These are phyloP conservation scores for Phymastichus coffea DNA, from an alignment of 1,140 invertebrate genomes.

Conservation along the genomic window DNA sequence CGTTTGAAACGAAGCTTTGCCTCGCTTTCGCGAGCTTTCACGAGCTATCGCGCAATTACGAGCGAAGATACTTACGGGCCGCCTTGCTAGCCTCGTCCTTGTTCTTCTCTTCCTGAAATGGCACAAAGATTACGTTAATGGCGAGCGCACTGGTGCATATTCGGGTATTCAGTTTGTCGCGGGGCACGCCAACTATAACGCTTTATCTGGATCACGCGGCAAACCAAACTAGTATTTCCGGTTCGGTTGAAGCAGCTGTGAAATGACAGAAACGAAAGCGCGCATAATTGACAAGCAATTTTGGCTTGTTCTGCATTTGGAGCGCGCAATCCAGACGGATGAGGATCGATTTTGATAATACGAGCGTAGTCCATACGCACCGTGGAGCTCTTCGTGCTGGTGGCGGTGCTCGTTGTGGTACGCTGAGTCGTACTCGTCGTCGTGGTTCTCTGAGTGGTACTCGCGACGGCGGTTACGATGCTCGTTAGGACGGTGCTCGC, in stretches of 20 bases:
- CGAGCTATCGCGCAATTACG: too few species aligned
- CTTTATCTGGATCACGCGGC: too few species aligned
- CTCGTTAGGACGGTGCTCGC: not conserved
- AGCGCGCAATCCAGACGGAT: too few species aligned
- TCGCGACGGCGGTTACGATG: not conserved
- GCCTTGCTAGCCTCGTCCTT: constrained; percentile 23
- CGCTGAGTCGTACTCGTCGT: constrained; percentile 27
- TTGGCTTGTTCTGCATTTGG: not conserved
- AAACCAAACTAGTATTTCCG: too few species aligned
- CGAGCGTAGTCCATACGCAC: not conserved
- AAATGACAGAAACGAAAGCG: not conserved
- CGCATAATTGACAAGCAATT: not conserved
- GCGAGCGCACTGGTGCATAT: too few species aligned
- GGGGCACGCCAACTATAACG: too few species aligned
- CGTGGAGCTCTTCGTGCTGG: constrained; percentile 21
- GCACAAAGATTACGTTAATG: not conserved
- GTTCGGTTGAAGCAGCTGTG: too few species aligned
- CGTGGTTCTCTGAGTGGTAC: not conserved
- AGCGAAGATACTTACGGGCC: constrained; percentile 36
- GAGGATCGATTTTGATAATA: not conserved
- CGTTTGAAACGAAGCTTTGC: too few species aligned
- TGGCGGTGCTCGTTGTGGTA: constrained; percentile 31
- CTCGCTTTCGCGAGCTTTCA: not conserved
- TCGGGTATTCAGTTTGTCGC: too few species aligned
- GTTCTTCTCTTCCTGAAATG: constrained; percentile 20